Conservation (phyloP, 2,797 vertebrate species). For the Manis pentadactyla region DNA sequence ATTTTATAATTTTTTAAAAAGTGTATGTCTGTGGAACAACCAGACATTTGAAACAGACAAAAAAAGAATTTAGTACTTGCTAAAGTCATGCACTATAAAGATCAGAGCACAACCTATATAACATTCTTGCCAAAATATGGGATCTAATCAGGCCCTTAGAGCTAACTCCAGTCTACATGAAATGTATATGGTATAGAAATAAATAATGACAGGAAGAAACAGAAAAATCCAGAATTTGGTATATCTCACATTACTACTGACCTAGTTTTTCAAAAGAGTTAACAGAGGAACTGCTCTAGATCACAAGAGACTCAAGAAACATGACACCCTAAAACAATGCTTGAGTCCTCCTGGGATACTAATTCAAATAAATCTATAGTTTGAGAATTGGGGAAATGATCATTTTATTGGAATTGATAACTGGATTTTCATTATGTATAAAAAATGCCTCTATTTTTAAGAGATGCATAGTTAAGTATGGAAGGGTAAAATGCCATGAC, state of each 20-base stretch:
- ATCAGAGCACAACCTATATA: not conserved
- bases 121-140: not conserved
- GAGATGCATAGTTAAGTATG: not conserved
- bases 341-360: not conserved
- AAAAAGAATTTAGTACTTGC: not conserved
- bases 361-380: not conserved
- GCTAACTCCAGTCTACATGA: not conserved
- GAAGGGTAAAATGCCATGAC: conserved; percentile 1
- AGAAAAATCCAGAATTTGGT: not conserved
- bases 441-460: not conserved
- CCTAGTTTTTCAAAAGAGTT: not conserved
- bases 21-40: not conserved
- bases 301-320: not conserved
- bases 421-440: not conserved
- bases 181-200: conserved; percentile 4
- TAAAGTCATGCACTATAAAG: not conserved
- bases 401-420: not conserved
- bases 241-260: not conserved
- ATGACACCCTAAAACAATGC: not conserved
- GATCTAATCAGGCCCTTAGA: not conserved
- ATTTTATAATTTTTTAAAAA: not conserved
- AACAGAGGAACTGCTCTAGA: not conserved
- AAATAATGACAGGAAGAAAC: not conserved
- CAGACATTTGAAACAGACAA: not conserved
- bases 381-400: not conserved